Percentiles rank a stretch among this genome's conserved stretches.
Conservation (phyloP, 1,140 invertebrate species). For the Drosophila kohkoa region DNA sequence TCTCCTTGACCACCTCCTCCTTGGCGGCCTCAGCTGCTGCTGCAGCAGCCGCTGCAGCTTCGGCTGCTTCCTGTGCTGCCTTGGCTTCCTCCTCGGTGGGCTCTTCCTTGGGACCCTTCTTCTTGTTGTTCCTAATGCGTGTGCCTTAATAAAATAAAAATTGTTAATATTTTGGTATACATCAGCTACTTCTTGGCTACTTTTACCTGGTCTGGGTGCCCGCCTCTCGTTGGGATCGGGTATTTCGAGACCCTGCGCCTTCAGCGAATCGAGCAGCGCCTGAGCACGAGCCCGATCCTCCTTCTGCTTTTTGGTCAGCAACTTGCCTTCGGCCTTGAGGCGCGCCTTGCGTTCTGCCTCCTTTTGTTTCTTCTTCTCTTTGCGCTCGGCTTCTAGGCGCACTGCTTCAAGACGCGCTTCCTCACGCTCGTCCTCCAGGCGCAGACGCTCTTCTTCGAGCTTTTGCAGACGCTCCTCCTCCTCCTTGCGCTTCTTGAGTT, state of each 20-base stretch:
- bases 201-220: constrained; percentile 87
- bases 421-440: constrained; percentile 91
- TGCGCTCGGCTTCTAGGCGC: constrained; percentile 93
- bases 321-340: constrained; percentile 97
- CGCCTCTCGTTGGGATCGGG: constrained; percentile 87
- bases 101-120: constrained; percentile 85
- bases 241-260: constrained; percentile 93
- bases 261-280: constrained; percentile 94
- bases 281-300: constrained; percentile 94
- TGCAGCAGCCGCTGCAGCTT: constrained; percentile 64
- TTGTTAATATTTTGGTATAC: neutral
- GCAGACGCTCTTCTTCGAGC: constrained; percentile 93
- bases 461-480: constrained; percentile 92
- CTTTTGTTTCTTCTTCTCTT: constrained; percentile 96
- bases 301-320: constrained; percentile 96
- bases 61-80: constrained; percentile 85
- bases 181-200: neutral
- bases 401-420: constrained; percentile 90
- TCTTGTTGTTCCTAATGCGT: constrained; percentile 90
- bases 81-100: constrained; percentile 85
- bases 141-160: constrained; percentile 84
- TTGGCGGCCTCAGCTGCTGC: constrained; percentile 85
- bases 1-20: constrained; percentile 90
- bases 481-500: constrained; percentile 94
- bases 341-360: constrained; percentile 97